phyloP scores from a whole-genome alignment of 2,888 invertebrate genomes.

The Synergus japonicus region DNA sequence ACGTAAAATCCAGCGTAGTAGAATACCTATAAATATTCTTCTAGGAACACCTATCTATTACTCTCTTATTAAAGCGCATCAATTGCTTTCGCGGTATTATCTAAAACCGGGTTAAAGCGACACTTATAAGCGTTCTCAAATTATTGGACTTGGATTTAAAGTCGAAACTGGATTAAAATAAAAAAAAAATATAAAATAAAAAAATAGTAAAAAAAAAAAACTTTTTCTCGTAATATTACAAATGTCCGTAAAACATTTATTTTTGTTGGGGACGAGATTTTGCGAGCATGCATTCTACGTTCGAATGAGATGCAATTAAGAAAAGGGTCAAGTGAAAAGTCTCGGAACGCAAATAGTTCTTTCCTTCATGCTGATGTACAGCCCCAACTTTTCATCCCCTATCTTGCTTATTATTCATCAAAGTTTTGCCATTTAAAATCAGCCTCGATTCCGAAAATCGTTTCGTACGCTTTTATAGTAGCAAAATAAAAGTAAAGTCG shows the following conservation, averaged over 20 bases:
- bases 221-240: background rate
- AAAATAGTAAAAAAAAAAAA: background rate
- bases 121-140: conserved; percentile 20
- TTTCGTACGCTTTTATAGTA: conserved; percentile 11
- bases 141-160: background rate
- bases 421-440: conserved; percentile 42
- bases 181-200: no score
- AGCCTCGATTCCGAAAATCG: conserved; percentile 37
- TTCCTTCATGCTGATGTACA: conserved; percentile 57
- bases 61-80: conserved; percentile 20
- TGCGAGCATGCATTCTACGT: conserved; percentile 52
- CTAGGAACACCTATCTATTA: conserved; percentile 16
- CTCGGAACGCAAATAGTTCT: conserved; percentile 58
- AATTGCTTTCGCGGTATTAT: conserved; percentile 23
- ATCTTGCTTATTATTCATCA: conserved; percentile 40
- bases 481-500: conserved; percentile 34
- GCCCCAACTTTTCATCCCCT: conserved; percentile 32
- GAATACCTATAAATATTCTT: background rate
- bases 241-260: conserved; percentile 31
- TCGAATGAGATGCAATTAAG: conserved; percentile 67
- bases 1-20: background rate
- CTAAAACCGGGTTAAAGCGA: conserved; percentile 19
- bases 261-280: conserved; percentile 7
- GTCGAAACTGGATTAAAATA: no score
- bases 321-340: conserved; percentile 67